phyloP scores from a whole-genome alignment of 2,888 invertebrate species.

The Branchellion lobata region DNA sequence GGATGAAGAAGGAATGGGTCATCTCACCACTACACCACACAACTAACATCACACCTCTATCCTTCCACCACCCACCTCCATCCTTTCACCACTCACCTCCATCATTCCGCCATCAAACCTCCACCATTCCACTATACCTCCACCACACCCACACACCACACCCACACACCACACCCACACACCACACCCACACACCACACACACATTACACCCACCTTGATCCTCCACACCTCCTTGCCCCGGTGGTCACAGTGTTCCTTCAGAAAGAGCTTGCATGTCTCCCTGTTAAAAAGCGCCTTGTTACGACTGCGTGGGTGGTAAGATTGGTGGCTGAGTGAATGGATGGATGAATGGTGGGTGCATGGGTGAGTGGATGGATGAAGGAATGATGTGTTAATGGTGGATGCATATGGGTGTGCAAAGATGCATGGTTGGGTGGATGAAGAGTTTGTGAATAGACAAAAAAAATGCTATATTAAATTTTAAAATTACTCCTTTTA shows the following conservation, averaged over 20 bases:
- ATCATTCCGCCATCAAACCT: background rate
- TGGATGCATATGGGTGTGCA: too few relatives aligned
- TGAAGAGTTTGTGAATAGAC: too few relatives aligned
- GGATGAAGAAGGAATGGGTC: background rate
- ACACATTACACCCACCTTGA: slow-evolving; percentile 56
- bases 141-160: background rate
- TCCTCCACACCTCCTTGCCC: slow-evolving; percentile 59
- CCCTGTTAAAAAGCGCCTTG: slow-evolving; percentile 35
- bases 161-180: slow-evolving; percentile 52
- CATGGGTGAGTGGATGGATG: too few relatives aligned
- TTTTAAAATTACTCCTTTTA: too few relatives aligned
- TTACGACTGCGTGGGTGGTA: slow-evolving; percentile 23
- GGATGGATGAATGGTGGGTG: too few relatives aligned
- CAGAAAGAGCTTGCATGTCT: slow-evolving; percentile 73
- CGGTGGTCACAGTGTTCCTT: slow-evolving; percentile 70
- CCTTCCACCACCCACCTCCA: slow-evolving; percentile 61
- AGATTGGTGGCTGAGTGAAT: too few relatives aligned
- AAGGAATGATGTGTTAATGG: too few relatives aligned
- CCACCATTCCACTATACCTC: slow-evolving; percentile 62
- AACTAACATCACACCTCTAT: slow-evolving; percentile 54
- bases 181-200: background rate
- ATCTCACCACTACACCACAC: background rate
- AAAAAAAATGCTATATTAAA: too few relatives aligned
- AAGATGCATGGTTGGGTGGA: too few relatives aligned
- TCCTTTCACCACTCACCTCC: slow-evolving; percentile 38